Evolutionary conservation across 2,888 invertebrate species (phyloP).

Genomic region (Andrena chrysosceles): DNA sequence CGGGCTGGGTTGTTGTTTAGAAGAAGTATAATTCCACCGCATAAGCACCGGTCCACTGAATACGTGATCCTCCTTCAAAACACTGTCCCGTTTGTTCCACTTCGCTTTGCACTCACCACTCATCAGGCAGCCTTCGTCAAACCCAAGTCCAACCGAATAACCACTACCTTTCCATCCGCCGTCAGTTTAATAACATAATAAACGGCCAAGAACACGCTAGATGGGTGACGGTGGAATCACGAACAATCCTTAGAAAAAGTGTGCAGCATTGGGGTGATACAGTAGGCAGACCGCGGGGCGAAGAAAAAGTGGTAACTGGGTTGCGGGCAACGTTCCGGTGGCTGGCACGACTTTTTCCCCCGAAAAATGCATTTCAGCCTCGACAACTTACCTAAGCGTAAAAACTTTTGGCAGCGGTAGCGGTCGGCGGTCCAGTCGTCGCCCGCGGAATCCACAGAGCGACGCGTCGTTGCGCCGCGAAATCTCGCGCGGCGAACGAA

Average conservation of each 20-base stretch:
- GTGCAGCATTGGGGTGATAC: constrained; percentile 21
- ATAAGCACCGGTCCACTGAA: too few relatives aligned
- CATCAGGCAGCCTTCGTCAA: background rate
- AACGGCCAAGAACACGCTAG: constrained; percentile 1
- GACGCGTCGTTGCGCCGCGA: constrained; percentile 4
- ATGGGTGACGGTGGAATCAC: constrained; percentile 16
- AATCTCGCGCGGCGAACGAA: constrained; percentile 8
- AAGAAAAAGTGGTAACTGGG: constrained; percentile 33
- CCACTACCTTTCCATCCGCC: background rate
- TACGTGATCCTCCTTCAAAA: too few relatives aligned
- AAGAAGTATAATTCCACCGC: background rate
- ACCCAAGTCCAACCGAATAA: background rate
- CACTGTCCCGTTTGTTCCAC: too few relatives aligned
- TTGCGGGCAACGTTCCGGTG: constrained; percentile 45
- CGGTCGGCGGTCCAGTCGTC: constrained; percentile 10
- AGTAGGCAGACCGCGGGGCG: background rate
- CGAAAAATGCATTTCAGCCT: constrained; percentile 44
- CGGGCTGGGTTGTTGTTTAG: constrained; percentile 4
- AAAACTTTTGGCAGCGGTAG: constrained; percentile 61
- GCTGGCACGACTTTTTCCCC: constrained; percentile 50
- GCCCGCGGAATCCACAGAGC: constrained; percentile 10
- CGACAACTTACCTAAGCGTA: constrained; percentile 38
- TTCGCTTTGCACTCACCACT: background rate
- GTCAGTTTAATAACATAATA: background rate
- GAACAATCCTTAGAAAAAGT: constrained; percentile 12